Base-by-base conservation (phyloP, 1,140 invertebrate species). In the Mizuhopecten yessoensis region DNA sequence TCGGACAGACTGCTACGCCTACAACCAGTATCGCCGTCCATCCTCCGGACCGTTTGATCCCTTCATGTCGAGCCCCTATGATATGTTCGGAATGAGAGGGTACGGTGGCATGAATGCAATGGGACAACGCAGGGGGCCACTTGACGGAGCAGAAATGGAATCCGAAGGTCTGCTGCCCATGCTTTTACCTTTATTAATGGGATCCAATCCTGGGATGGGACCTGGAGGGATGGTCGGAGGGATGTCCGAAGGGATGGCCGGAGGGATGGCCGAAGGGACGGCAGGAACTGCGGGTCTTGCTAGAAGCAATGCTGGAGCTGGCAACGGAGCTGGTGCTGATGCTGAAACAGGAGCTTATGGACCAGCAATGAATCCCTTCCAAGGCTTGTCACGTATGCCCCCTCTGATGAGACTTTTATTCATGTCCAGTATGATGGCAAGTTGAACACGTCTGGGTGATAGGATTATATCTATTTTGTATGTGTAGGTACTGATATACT, bases 1-100 rank as follows among this genome's bases (percentile, higher is more conserved):
- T n/a, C 57, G 57, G 57, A 75, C 57, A n/a, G 57, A 75, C 57
- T 75, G 57, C 57, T 75, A 75, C 57, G 9, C 57, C 3, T n/a
- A 75, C 3, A n/a, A 7, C 57, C 29, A 75, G 1, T 29, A 75
- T 13, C 57, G 57, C 17, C 57, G 57, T 17, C 57, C 57, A 0
- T 75, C 7, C 57, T 23, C 57, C 57, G n/a, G 57, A n/a, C 57
- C 15, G 29, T 75, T 75, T n/a, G 57, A 75, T n/a, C 57, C 9
- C 36, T 39, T 39, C 36, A 39, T 39, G 36, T n/a, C n/a, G n/a
- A 13, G 13, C 13, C 5, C 36, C 3, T 75, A 29, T 5, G 57
- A 11, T n/a, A 75, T 75, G 57, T 75, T 75, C 11, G 57, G 17
- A 45, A 45, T 45, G 42, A 17, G 57, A 29, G 57, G 57, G 11